These are phyloP conservation scores for Ceratina japonica DNA, from an alignment of 1,140 invertebrate species.

Conservation along the genomic window DNA sequence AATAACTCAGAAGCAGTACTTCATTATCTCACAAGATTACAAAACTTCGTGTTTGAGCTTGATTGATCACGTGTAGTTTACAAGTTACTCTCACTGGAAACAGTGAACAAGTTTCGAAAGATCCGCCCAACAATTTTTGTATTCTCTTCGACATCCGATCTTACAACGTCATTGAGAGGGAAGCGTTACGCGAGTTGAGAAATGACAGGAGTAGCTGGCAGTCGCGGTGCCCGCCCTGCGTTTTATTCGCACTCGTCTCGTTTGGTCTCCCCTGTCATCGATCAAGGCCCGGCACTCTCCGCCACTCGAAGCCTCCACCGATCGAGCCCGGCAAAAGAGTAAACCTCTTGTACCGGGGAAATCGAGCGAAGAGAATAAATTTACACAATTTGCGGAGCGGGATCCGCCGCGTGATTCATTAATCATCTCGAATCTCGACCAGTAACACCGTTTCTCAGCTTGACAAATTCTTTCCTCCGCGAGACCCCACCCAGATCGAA, in stretches of 20 bases:
- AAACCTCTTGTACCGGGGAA: constrained; percentile 17
- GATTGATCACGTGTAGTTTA: no score
- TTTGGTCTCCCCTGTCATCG: constrained; percentile 22
- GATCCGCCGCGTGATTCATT: constrained; percentile 6
- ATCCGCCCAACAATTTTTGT: no score
- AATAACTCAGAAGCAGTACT: no score
- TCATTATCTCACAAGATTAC: background rate
- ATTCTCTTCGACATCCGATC: background rate
- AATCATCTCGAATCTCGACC: constrained; percentile 21
- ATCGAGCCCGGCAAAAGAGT: constrained; percentile 14
- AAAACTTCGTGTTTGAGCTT: background rate
- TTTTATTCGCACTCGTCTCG: constrained; percentile 1
- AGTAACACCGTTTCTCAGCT: background rate
- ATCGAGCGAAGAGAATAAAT: constrained; percentile 32
- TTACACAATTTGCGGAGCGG: constrained; percentile 16
- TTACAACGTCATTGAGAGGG: background rate
- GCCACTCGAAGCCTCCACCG: background rate
- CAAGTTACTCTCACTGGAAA: no score
- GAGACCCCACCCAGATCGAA: background rate
- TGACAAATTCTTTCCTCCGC: constrained; percentile 10
- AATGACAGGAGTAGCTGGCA: constrained; percentile 7
- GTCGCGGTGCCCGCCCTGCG: background rate
- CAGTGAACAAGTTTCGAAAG: background rate
- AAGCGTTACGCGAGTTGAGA: background rate
- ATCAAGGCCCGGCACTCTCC: constrained; percentile 13